phyloP scores from a whole-genome alignment of 2,888 invertebrate species.

The Dryocosmus kuriphilus region DNA sequence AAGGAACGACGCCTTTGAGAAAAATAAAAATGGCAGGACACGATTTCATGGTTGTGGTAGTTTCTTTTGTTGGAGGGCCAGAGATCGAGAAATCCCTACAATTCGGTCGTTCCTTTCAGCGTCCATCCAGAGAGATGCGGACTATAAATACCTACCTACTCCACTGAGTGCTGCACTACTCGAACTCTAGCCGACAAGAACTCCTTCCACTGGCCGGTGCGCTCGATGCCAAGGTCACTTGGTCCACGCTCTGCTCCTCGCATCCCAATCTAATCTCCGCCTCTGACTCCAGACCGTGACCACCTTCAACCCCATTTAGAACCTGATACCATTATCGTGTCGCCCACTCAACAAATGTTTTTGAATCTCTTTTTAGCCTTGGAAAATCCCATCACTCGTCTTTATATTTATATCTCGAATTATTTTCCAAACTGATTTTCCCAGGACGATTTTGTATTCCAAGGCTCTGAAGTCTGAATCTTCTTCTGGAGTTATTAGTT shows the following conservation, averaged over 20 bases:
- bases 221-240: constrained; percentile 45
- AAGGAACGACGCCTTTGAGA: constrained; percentile 25
- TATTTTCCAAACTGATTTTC: background rate
- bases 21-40: constrained; percentile 30
- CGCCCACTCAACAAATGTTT: constrained; percentile 63
- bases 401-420: constrained; percentile 26
- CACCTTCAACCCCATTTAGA: constrained; percentile 44
- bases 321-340: constrained; percentile 36
- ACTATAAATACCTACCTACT: constrained; percentile 56
- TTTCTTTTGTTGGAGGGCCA: constrained; percentile 51
- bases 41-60: constrained; percentile 33
- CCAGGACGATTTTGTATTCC: too few species aligned
- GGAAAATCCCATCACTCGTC: constrained; percentile 43
- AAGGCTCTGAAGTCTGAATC: background rate
- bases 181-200: constrained; percentile 41
- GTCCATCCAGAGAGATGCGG: constrained; percentile 57
- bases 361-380: constrained; percentile 51
- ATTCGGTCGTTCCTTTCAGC: constrained; percentile 67
- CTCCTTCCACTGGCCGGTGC: constrained; percentile 39
- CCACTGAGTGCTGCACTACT: constrained; percentile 41
- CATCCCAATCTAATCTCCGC: constrained; percentile 44
- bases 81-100: constrained; percentile 67
- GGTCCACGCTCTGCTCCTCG: constrained; percentile 46
- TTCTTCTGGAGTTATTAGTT: background rate
- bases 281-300: constrained; percentile 47